phyloP scores from a whole-genome alignment of 2,797 vertebrate species.

The Oreortyx pictus region DNA sequence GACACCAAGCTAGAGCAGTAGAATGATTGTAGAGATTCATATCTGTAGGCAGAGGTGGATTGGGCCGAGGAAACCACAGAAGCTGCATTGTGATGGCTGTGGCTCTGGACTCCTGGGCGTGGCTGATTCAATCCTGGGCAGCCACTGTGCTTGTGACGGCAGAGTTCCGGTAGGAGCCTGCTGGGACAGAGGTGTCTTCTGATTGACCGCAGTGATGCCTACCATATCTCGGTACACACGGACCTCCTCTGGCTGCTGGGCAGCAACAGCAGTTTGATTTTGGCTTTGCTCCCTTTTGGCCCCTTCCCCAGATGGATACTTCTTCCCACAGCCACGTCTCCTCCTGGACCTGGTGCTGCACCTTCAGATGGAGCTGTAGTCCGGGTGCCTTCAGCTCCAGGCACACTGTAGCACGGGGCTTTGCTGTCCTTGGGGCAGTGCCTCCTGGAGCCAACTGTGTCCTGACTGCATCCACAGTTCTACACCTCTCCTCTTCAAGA shows the following conservation, averaged over 20 bases:
- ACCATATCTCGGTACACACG: fast-evolving
- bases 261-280: not conserved
- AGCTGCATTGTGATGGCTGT: too few relatives aligned
- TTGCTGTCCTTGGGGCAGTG: not conserved
- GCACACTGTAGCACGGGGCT: fast-evolving
- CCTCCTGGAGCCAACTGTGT: not conserved
- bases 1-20: not conserved
- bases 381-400: not conserved
- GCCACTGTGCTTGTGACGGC: not conserved
- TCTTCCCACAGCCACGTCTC: not conserved
- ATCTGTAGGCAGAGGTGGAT: too few relatives aligned
- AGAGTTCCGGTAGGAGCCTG: fast-evolving
- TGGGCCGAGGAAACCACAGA: not conserved
- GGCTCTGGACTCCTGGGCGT: not conserved
- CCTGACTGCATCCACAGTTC: too few relatives aligned
- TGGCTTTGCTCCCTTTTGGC: not conserved
- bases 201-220: fast-evolving
- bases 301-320: fast-evolving
- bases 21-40: too few relatives aligned
- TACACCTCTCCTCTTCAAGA: too few relatives aligned
- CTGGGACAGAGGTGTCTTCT: not conserved
- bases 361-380: not conserved
- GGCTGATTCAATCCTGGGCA: not conserved
- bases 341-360: not conserved
- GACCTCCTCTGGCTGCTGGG: not conserved